phyloP scores from a whole-genome alignment of 2,797 vertebrate genomes.

The Micropoecilia bifurca region DNA sequence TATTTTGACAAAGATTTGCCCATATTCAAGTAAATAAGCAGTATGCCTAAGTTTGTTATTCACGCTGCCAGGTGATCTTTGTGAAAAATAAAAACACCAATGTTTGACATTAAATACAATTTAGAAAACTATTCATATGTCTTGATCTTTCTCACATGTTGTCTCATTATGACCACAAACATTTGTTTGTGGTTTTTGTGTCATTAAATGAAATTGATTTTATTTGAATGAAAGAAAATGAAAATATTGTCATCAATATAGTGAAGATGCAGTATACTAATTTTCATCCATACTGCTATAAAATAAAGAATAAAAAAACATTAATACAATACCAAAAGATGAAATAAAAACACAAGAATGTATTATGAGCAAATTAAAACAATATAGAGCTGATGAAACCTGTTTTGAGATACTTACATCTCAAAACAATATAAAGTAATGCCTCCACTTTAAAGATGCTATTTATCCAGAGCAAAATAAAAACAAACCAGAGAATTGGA shows the following conservation, averaged over 20 bases:
- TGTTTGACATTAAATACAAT: neutral
- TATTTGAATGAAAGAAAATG: neutral
- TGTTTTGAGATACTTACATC: no score
- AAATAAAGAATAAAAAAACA: neutral
- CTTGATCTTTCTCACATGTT: neutral
- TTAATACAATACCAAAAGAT: no score
- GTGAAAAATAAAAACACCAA: conserved; percentile 40
- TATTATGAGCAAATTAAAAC: no score
- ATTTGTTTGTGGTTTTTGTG: neutral
- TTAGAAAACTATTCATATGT: neutral
- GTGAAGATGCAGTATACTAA: neutral
- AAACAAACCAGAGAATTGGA: neutral
- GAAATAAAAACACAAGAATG: no score
- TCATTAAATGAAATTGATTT: neutral
- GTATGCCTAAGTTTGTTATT: conserved; percentile 3
- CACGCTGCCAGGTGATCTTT: conserved; percentile 28
- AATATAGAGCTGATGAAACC: no score
- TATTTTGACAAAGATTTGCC: neutral
- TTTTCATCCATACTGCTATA: neutral
- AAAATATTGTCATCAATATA: neutral
- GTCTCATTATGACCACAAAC: neutral
- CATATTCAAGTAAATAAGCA: conserved; percentile 7
- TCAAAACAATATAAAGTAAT: neutral
- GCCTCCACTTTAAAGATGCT: conserved; percentile 4
- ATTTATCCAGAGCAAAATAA: neutral